phyloP scores from a whole-genome alignment of 2,888 invertebrate species.

The Deladenus siricidicola region DNA sequence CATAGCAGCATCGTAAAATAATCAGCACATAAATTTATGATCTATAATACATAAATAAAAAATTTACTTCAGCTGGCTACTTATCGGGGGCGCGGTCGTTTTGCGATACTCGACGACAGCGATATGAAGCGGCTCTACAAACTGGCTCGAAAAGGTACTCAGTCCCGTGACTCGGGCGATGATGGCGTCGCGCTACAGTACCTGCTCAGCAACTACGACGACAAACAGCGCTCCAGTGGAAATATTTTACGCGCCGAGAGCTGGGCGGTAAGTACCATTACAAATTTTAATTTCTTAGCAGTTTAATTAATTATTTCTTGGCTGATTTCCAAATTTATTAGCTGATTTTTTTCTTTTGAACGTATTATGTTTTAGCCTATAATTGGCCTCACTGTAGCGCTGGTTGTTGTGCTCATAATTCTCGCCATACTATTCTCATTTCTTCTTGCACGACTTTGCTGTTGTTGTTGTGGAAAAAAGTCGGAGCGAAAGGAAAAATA shows the following conservation, averaged over 20 bases:
- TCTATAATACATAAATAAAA: slow-evolving; percentile 7
- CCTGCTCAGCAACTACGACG: slow-evolving; percentile 9
- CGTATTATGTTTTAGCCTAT: slow-evolving; percentile 38
- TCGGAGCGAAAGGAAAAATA: slow-evolving; percentile 35
- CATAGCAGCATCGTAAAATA: too few relatives aligned
- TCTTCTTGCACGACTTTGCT: slow-evolving; percentile 31
- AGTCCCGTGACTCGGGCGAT: neutral
- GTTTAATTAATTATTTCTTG: too few relatives aligned
- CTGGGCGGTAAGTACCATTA: slow-evolving; percentile 35
- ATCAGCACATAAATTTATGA: slow-evolving; percentile 6
- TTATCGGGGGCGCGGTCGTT: slow-evolving; percentile 46
- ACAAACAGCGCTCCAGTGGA: slow-evolving; percentile 15
- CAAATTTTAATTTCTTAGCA: too few relatives aligned
- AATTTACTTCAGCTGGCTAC: slow-evolving; percentile 42
- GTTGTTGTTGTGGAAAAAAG: slow-evolving; percentile 22
- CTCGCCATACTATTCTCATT: slow-evolving; percentile 40
- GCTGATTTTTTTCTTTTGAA: neutral
- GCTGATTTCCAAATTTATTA: too few relatives aligned
- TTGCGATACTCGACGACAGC: slow-evolving; percentile 42
- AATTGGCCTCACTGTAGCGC: slow-evolving; percentile 43
- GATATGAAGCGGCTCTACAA: slow-evolving; percentile 47
- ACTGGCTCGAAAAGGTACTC: slow-evolving; percentile 24
- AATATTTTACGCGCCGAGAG: slow-evolving; percentile 31
- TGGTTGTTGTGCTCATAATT: slow-evolving; percentile 42
- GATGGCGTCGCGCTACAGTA: slow-evolving; percentile 14